These are phyloP conservation scores for Saccostrea echinata DNA, from an alignment of 1,140 invertebrate genomes.

Conservation along the genomic window DNA sequence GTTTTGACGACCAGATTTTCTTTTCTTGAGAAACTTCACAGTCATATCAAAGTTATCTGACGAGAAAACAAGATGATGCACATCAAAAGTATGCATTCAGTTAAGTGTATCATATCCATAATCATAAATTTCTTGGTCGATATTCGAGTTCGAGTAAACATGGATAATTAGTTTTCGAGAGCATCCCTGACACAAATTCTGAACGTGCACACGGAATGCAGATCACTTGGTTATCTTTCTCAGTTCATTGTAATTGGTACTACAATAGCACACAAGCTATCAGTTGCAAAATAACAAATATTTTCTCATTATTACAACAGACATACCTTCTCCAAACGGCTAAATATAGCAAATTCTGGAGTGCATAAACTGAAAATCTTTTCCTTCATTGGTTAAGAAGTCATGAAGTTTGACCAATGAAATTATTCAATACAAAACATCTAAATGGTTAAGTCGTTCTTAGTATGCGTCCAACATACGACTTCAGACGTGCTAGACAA, in stretches of 20 bases:
- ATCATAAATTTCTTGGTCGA: conserved; percentile 43
- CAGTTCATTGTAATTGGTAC: background rate
- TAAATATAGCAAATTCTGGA: conserved; percentile 65
- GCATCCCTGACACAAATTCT: conserved; percentile 8
- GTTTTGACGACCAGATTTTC: conserved; percentile 30
- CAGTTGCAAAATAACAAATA: conserved; percentile 1
- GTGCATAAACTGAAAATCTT: conserved; percentile 56
- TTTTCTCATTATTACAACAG: conserved; percentile 42
- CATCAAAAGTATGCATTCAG: background rate
- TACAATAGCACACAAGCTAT: background rate
- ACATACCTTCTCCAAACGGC: conserved; percentile 68
- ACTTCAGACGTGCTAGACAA: too few species aligned
- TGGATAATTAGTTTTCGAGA: conserved; percentile 40
- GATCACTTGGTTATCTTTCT: background rate
- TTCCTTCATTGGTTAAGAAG: conserved; percentile 61
- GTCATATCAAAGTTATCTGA: background rate
- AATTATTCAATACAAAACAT: background rate
- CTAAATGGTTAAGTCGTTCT: background rate
- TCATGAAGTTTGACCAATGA: conserved; percentile 18
- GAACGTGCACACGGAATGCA: background rate
- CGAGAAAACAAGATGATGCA: background rate
- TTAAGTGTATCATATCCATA: background rate
- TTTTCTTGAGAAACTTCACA: background rate
- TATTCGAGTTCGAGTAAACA: conserved; percentile 42
- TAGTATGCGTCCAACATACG: background rate